Evolutionary conservation across 1,140 invertebrate genomes (phyloP), one percentile per base, ranked within the genome.

Genomic region (Oscheius sp.): DNA sequence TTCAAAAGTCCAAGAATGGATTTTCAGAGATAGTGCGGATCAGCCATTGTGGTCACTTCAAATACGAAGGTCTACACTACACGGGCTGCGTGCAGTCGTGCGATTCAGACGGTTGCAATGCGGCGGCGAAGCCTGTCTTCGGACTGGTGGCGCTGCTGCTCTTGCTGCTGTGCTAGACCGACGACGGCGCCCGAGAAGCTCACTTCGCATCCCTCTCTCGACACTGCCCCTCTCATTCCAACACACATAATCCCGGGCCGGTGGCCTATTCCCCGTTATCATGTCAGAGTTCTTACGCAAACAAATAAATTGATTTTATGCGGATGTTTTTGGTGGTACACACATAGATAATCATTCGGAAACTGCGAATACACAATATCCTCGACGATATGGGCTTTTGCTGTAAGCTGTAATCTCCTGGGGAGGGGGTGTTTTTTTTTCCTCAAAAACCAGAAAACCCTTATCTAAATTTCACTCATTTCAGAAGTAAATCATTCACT

Each of bases 21-120:
- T 45, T 79, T 80, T 58, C 74, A 82, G 85, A 86, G 77, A 80
- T 86, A 62, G 86, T 85, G 29, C 74, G 86, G 73, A 85, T 87
- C 77, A 83, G 80, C 58, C 86, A 86, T 79, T 86, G 86, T 65
- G 86, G 86, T 38, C 83, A 84, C 70, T 86, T 86, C 78, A 79
- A 84, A 71, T 85, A 85, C 77, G 80, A 86, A 29, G 83, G 80
- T 68, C 81, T 85, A 79, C 85, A 86, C 38, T 84, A 80, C 28
- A 78, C 80, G n/a, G 86, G 87, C 29, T 86, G 86, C 69, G 76
- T 85, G 34, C 82, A 86, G 69, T 49, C 74, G 29, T 83, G 81
- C 66, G 79, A 80, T 61, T 77, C 80, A 23, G 82, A 82, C 62
- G 81, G 81, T 20, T 82, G 80, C 58, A 82, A 82, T 55, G 49